Conservation (phyloP, 1,140 invertebrate genomes). For the Drosophila pruinosa region DNA sequence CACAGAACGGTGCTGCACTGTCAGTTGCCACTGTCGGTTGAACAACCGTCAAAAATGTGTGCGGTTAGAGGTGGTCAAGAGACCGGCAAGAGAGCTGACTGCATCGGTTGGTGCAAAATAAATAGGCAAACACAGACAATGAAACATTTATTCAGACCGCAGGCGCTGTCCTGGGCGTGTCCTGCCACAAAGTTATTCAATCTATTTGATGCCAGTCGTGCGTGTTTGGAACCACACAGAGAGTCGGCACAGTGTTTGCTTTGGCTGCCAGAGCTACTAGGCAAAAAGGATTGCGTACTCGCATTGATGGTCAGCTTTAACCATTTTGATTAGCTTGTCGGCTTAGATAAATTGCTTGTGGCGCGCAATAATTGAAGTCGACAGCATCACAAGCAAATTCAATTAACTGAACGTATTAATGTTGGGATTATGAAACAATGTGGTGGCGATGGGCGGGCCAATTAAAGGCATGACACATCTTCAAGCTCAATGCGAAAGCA, state of each 20-base stretch:
- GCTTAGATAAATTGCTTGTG: conserved; percentile 60
- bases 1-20: no score
- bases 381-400: conserved; percentile 31
- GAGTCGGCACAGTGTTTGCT: conserved; percentile 39
- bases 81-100: background rate
- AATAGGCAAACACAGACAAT: conserved; percentile 64
- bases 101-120: conserved; percentile 53
- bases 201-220: conserved; percentile 59
- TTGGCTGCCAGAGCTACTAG: conserved; percentile 46
- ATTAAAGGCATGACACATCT: conserved; percentile 51
- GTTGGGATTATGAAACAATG: conserved; percentile 53
- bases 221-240: no score
- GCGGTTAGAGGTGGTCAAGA: conserved; percentile 38
- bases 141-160: conserved; percentile 41
- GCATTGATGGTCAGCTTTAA: background rate
- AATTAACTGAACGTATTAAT: conserved; percentile 58
- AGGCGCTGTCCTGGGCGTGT: conserved; percentile 6
- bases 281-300: conserved; percentile 49
- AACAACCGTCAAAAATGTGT: conserved; percentile 52
- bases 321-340: conserved; percentile 67
- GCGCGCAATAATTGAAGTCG: conserved; percentile 45
- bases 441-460: conserved; percentile 18
- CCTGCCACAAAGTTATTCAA: conserved; percentile 56
- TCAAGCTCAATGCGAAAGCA: conserved; percentile 2
- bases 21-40: background rate